Evolutionary conservation across 2,113 vertebrate genomes (phyloP), one percentile per base, ranked within the genome.

Genomic region (Picathartes gymnocephalus): DNA sequence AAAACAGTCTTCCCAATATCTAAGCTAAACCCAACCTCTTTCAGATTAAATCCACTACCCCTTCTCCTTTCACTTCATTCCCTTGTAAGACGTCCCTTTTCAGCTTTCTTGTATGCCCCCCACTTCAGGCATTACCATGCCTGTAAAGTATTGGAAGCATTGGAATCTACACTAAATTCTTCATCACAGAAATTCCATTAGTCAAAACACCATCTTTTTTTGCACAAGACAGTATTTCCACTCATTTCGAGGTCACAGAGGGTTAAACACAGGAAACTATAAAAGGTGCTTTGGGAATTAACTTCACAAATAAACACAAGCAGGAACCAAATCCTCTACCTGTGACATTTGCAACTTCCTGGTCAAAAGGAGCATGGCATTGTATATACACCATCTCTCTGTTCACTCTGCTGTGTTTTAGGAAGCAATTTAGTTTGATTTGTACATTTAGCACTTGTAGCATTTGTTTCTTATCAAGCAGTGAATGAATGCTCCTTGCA

Each of bases 401-500:
- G 65, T 69, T 81, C 60, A 90, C 61, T 94, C 72, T 82, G 22
- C 5, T 15, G 37, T 74, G 66, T 44, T 90, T 93, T 81, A 83
- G 37, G 31, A 89, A 92, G 66, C 57, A 73, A 60, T 85, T 94
- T 39, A 62, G n/a, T 57, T 96, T 90, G 72, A 88, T 91, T 93
- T 93, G 73, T 66, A 69, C 37, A 15, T 68, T 91, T 88, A 81
- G 42, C 39, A 79, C 64, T 90, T 81, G 51, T 33, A 82, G 35
- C 17, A 24, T 68, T 73, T 81, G 74, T 72, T 73, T 86, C 65
- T 90, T 81, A 88, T 6, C 53, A 88, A 92, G 50, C 33, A 86
- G 76, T 37, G 79, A 95, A 87, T 92, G 86, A 94, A 92, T 30
- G 30, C 84, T 86, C 89, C 85, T 90, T 90, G 60, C 50, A 81